Base-by-base conservation (phyloP, 2,797 vertebrate genomes). In the Euphonia xanthogaster region DNA sequence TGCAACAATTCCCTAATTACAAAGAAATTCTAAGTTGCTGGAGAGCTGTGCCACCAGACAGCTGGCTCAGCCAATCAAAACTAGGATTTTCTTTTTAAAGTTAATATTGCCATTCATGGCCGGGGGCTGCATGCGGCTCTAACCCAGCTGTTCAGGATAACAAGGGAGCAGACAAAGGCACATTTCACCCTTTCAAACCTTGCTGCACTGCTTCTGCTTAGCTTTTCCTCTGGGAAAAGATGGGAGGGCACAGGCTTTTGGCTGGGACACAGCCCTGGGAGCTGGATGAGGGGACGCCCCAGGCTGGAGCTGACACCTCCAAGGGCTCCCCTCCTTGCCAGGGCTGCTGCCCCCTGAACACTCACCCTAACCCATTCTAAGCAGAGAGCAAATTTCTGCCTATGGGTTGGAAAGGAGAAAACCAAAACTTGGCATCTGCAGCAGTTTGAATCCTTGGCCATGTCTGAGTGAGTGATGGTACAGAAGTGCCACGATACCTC, bases 61-160 rank as follows among this genome's bases (percentile, higher is more conserved):
- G 92, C 85, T 96, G 93, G 80, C 61, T 80, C 31, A 86, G 82
- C 93, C 91, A 67, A 73, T 94, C 95, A 86, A 81, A 90, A 70
- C 7, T 5, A 73, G 82, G 55, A 82, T 82, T 85, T 94, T 90
- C 70, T 63, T 96, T 94, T 77, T 71, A n/a, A 88, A 96, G 87
- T 80, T 58, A 92, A 83, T 91, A 88, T 79, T 80, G 75, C 87
- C 65, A 58, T 86, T 95, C 40, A 45, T 9, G 37, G 75, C 70
- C 0, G 0, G 50, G 71, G 48, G 51, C 28, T 78, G 55, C 14
- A 3, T 35, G 61, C 18, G 1, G 61, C 86, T 93, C 54, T 54
- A 71, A 51, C 57, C 48, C 92, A 94, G 89, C 95, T 95, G 92
- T 90, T 91, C 79, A 73, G 94, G 44, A 50, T 83, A 86, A 63